phyloP scores from a whole-genome alignment of 2,888 invertebrate species.

The Rhodophaea formosa region DNA sequence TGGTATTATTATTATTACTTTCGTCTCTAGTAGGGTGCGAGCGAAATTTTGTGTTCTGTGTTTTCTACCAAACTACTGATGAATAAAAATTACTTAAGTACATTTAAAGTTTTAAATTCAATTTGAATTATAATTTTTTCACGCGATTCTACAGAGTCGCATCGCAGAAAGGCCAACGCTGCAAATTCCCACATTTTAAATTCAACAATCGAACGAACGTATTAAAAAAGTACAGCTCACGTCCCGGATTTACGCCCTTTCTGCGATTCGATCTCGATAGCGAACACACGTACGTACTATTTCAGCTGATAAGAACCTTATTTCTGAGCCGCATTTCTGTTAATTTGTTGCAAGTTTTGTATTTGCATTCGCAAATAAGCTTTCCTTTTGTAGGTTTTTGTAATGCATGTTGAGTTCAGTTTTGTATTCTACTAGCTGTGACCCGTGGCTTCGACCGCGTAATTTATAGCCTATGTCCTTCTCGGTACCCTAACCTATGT shows the following conservation, averaged over 20 bases:
- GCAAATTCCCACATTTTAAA: background rate
- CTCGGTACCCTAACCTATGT: no score
- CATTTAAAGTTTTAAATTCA: no score
- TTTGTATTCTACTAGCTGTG: no score
- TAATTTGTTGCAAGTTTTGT: background rate
- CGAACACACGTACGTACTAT: constrained; percentile 17
- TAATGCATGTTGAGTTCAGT: background rate
- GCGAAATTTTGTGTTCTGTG: no score
- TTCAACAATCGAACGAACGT: constrained; percentile 28
- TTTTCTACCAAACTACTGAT: no score
- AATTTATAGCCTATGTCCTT: no score
- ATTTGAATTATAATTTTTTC: background rate
- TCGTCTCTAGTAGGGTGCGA: no score
- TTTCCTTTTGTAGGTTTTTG: background rate
- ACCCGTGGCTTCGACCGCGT: no score
- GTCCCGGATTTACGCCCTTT: constrained; percentile 46
- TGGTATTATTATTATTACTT: no score
- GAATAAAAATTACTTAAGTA: no score
- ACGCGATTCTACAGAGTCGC: background rate
- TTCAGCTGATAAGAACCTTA: constrained; percentile 16
- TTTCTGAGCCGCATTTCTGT: constrained; percentile 1
- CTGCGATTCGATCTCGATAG: constrained; percentile 49
- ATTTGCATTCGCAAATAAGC: constrained; percentile 5
- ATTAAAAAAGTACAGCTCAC: constrained; percentile 40
- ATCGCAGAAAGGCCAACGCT: background rate